Base-by-base conservation (phyloP, 1,140 invertebrate genomes). In the Tetramorium parvispinum region DNA sequence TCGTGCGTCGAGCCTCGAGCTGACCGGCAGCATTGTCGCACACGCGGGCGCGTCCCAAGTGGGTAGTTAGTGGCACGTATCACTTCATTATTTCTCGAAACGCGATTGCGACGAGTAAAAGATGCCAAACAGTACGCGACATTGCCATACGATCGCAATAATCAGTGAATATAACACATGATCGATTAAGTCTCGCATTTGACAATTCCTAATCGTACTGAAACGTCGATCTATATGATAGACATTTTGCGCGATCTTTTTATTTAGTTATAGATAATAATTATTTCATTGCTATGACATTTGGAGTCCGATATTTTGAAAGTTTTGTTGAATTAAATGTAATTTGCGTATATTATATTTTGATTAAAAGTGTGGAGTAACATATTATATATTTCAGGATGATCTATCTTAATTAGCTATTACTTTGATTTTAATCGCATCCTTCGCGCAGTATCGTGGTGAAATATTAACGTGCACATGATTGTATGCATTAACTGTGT, bases 1-100 rank as follows among this genome's bases (percentile, higher is more conserved):
- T 13, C 13, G n/a, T 43, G 37, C 11, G 37, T 21, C 37, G n/a
- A 66, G 11, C 16, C 37, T 68, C 65, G n/a, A 43, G 65, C 40
- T 13, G 40, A 46, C 65, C 24, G n/a, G 40, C 11, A 68, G 40
- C 6, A 68, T 49, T 46, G 40, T 68, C 40, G 11, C 24, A 24
- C 32, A 11, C 40, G 49, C 2, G 40, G 37, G 6, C 4, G 65
- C 49, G 21, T 24, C 10, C 46, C 40, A 43, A 49, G 65, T 43
- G 18, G n/a, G 11, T 21, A 68, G 5, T 68, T 68, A 49, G 65
- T 49, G 40, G 6, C 40, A 21, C 37, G 11, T 49, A 68, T 68
- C 65, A 49, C 49, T 13, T 46, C 65, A 49, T 68, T 68, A 68
- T 68, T 21, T 49, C 13, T 43, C 21, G 21, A 68, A 68, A 49